phyloP scores from a whole-genome alignment of 1,140 invertebrate genomes.

The Cryptotermes secundus region DNA sequence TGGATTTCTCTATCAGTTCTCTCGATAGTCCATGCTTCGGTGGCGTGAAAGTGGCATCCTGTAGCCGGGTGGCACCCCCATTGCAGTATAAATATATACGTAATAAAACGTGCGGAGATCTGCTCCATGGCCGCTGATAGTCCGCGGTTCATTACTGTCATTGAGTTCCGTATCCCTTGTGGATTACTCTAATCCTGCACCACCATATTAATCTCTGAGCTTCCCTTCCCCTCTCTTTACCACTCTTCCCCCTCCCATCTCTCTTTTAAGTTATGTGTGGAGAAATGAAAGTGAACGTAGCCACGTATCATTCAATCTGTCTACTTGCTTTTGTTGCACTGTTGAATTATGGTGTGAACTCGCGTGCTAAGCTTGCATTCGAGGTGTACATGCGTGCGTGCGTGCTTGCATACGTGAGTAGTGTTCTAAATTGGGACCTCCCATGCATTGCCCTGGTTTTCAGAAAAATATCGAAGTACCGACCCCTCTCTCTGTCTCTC shows the following conservation, averaged over 20 bases:
- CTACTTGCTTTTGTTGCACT: not conserved
- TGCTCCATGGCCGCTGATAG: not conserved
- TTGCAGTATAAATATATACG: not conserved
- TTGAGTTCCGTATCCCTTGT: not conserved
- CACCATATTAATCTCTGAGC: not conserved
- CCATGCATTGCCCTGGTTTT: slow-evolving; percentile 14
- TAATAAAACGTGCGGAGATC: not conserved
- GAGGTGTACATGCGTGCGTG: not conserved
- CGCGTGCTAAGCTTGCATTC: slow-evolving; percentile 5
- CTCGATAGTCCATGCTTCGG: not conserved
- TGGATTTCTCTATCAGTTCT: not conserved
- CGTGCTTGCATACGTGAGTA: slow-evolving; percentile 11
- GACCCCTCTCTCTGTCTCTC: too few relatives aligned
- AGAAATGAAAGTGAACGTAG: slow-evolving; percentile 5
- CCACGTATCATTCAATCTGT: slow-evolving; percentile 3
- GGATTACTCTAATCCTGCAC: not conserved
- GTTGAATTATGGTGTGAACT: not conserved
- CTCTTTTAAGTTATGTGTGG: not conserved
- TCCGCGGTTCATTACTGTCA: not conserved
- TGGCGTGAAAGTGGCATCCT: not conserved
- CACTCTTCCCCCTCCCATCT: not conserved
- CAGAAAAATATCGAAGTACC: not conserved
- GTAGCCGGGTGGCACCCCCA: not conserved
- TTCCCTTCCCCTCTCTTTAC: too few relatives aligned
- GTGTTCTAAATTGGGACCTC: not conserved